These are phyloP conservation scores for Phengaris alcon DNA, from an alignment of 2,888 invertebrate species.

Conservation along the genomic window DNA sequence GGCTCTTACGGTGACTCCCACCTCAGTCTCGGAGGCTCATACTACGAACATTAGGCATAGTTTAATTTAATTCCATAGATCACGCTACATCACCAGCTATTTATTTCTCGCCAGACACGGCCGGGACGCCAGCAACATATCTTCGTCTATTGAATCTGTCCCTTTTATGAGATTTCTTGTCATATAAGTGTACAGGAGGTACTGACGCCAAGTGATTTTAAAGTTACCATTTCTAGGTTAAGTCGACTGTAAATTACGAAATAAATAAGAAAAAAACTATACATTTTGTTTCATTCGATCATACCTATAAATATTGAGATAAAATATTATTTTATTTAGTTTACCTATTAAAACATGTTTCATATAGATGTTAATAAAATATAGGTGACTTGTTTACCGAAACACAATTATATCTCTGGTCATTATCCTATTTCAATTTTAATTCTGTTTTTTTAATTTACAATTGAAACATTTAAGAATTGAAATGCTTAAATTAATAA, in stretches of 20 bases:
- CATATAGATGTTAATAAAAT: background rate
- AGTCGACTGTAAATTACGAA: slow-evolving; percentile 66
- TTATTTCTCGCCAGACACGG: slow-evolving; percentile 60
- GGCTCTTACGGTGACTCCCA: slow-evolving; percentile 39
- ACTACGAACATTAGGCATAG: slow-evolving; percentile 62
- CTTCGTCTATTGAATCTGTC: slow-evolving; percentile 69
- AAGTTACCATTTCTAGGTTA: slow-evolving; percentile 73
- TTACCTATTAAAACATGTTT: background rate
- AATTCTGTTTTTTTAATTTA: background rate
- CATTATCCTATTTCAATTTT: background rate
- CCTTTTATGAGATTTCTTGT: slow-evolving; percentile 63
- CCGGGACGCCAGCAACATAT: slow-evolving; percentile 64
- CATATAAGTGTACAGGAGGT: slow-evolving; percentile 61
- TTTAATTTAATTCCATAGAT: slow-evolving; percentile 50
- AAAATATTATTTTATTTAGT: background rate
- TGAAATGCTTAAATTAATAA: background rate
- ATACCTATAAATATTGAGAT: background rate
- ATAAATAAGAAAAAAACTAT: slow-evolving; percentile 61
- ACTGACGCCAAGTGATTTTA: slow-evolving; percentile 67
- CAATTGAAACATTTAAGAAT: background rate
- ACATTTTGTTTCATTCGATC: slow-evolving; percentile 48
- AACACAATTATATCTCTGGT: background rate
- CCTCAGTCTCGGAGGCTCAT: slow-evolving; percentile 49
- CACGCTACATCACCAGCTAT: slow-evolving; percentile 54
- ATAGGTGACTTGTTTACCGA: background rate